Evolutionary conservation across 2,888 invertebrate species (phyloP), one percentile per base, ranked within the genome.

Genomic region (Mesorhabditis spiculigera): DNA sequence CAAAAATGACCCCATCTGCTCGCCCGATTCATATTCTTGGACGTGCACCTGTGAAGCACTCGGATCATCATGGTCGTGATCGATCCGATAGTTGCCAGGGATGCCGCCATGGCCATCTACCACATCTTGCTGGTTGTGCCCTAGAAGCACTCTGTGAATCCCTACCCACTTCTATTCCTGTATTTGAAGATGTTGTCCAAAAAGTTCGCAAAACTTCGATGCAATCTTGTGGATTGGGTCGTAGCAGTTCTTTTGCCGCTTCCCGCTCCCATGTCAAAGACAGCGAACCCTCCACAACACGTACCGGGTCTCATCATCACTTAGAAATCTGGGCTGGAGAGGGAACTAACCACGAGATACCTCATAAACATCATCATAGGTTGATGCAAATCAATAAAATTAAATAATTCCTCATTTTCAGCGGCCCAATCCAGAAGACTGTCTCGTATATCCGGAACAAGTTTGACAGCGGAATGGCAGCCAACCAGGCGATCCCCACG

Each of bases 351-450:
- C 28, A 28, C 28, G 28, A 28, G 28, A 28, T 28, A 50, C 58
- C n/a, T n/a, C 58, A 50, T n/a, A 50, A 50, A 13, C 58, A 50
- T 50, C 58, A 50, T n/a, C 58, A 50, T 50, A 50, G n/a, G 58
- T 50, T 50, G n/a, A 50, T 13, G 58, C 58, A 10, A 50, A n/a
- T 16, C 44, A 41, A 43, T 10, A 65, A 43, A 10, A 63, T 68
- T 45, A 45, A 66, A 67, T 43, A 43, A 62, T 41, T 41, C 4
- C 45, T 16, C 63, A 45, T 65, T 75, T 78, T 72, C 77, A 83
- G 83, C 65, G 83, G 81, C 43, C 82, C 83, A 6, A 72, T 83
- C 71, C 75, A 78, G 28, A 82, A 81, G 70, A 82, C 81, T 13
- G 67, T 82, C 61, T 78, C 79, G 43, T 82, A 77, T 65, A 43